These are phyloP conservation scores for Nasalis larvatus DNA, from an alignment of 2,113 vertebrate species.

Conservation along the genomic window DNA sequence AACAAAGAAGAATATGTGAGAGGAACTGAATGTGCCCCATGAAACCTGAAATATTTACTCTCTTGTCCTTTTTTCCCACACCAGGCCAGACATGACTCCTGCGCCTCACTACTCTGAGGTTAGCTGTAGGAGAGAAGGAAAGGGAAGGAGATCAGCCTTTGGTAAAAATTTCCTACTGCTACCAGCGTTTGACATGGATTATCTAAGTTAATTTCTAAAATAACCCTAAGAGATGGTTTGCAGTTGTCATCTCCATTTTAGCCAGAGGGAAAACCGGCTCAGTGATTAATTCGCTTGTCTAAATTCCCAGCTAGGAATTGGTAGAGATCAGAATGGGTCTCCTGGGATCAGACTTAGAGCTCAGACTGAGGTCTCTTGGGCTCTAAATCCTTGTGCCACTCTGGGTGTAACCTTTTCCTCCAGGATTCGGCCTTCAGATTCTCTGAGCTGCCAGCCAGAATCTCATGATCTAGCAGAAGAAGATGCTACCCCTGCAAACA, in stretches of 20 bases:
- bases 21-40: not conserved
- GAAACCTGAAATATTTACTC: not conserved
- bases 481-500: not conserved
- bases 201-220: not conserved
- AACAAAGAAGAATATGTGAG: not conserved
- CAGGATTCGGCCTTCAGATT: not conserved
- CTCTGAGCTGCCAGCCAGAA: not conserved
- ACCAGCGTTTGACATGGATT: not conserved
- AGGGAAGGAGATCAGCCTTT: not conserved
- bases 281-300: not conserved
- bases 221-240: not conserved
- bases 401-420: not conserved
- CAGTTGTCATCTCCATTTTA: not conserved
- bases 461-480: not conserved
- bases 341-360: no score
- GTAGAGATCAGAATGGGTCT: not conserved
- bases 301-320: not conserved
- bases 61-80: not conserved
- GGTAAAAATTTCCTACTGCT: not conserved
- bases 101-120: not conserved
- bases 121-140: not conserved
- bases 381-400: not conserved
- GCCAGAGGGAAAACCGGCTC: not conserved
- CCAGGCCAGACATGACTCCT: not conserved
- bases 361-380: not conserved